These are phyloP conservation scores for Dicranocentrus wangi DNA, from an alignment of 2,888 invertebrate species.

Conservation along the genomic window DNA sequence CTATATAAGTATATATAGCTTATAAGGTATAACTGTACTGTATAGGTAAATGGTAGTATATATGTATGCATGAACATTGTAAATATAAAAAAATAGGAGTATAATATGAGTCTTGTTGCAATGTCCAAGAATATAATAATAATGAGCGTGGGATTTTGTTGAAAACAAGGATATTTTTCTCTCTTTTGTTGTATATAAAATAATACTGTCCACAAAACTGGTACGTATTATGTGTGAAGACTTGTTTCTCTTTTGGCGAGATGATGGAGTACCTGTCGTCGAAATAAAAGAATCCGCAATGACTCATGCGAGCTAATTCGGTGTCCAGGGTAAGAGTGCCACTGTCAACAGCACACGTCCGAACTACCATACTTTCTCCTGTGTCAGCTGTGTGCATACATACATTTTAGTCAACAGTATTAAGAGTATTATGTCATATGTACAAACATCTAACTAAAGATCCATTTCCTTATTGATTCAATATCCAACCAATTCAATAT, in stretches of 20 bases:
- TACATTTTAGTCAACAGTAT: constrained; percentile 15
- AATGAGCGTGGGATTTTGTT: neutral
- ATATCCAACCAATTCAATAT: no score
- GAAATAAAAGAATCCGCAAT: constrained; percentile 77
- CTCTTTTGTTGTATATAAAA: neutral
- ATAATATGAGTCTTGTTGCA: no score
- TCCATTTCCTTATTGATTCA: no score
- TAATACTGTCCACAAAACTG: constrained; percentile 17
- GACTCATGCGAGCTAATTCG: constrained; percentile 77
- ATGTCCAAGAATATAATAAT: neutral
- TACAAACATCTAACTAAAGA: no score
- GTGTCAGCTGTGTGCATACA: constrained; percentile 73
- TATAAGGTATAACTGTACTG: no score
- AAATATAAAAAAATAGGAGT: no score
- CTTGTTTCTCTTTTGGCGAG: constrained; percentile 24
- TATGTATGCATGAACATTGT: no score
- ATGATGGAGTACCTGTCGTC: constrained; percentile 73
- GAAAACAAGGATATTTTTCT: neutral
- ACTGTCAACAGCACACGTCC: constrained; percentile 77
- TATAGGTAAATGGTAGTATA: no score
- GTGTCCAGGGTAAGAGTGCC: constrained; percentile 76
- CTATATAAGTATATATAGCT: no score
- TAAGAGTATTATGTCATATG: neutral
- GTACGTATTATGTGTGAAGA: constrained; percentile 14
- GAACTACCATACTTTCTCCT: constrained; percentile 75